Conservation (phyloP, 2,797 vertebrate species). For the Muscicapa striata region DNA sequence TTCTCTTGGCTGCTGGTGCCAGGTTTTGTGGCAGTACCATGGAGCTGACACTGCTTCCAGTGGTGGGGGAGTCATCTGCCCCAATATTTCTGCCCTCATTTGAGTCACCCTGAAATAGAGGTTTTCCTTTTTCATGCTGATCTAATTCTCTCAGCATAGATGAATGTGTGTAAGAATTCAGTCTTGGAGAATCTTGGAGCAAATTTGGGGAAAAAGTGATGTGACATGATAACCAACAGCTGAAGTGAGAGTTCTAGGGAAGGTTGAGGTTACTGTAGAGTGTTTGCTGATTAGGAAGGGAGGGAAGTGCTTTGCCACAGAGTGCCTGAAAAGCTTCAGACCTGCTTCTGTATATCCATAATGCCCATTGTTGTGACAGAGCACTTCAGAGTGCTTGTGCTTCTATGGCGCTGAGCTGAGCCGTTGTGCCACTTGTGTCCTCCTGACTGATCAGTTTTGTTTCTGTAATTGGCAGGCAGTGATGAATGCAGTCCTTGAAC, state of each 20-base stretch:
- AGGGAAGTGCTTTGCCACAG: not conserved
- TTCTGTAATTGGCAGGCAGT: slow-evolving; percentile 33
- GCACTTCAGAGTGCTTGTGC: not conserved
- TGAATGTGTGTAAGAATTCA: not conserved
- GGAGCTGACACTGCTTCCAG: not conserved
- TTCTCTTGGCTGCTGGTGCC: not conserved
- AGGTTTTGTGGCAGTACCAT: not conserved
- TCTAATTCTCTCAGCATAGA: not conserved
- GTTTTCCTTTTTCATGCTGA: not conserved
- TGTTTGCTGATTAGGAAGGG: not conserved
- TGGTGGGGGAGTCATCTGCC: not conserved
- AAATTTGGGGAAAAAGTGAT: not conserved
- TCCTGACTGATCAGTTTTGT: slow-evolving; percentile 40
- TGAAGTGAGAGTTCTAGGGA: not conserved
- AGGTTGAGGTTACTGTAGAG: not conserved
- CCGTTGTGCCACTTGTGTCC: not conserved
- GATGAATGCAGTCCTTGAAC: slow-evolving; percentile 51
- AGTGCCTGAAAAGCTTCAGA: not conserved
- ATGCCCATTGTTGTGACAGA: not conserved
- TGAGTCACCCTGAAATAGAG: not conserved
- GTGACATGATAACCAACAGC: not conserved
- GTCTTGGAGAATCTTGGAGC: not conserved
- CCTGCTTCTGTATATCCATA: not conserved
- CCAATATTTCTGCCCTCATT: not conserved
- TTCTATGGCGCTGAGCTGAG: accelerated